phyloP scores from a whole-genome alignment of 2,797 vertebrate species.

The Acridotheres tristis region DNA sequence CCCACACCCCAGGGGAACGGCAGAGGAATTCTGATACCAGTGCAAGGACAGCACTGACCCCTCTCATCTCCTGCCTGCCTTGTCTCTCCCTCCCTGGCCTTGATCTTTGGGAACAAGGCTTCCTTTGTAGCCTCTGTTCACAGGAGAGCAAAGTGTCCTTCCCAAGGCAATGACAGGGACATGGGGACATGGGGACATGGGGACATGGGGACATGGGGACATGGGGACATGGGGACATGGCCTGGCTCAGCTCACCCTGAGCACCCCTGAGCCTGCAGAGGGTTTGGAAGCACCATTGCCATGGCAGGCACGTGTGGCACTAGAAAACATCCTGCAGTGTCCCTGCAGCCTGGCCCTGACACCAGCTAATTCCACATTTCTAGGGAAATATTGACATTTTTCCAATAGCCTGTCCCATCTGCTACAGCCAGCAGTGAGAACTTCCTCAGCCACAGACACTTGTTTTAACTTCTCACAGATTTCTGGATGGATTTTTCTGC shows the following conservation, averaged over 20 bases:
- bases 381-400: not conserved
- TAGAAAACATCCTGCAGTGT: not conserved
- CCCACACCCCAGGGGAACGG: not conserved
- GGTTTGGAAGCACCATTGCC: rapidly evolving
- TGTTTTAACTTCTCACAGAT: not conserved
- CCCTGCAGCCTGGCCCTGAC: not conserved
- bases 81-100: not conserved
- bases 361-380: not conserved
- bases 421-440: not conserved
- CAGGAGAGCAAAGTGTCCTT: not conserved
- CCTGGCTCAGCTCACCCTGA: not conserved
- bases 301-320: not conserved
- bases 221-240: not conserved
- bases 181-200: not conserved
- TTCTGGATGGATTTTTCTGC: not conserved
- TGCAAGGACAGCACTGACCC: not conserved
- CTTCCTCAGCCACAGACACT: not conserved
- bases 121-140: not conserved
- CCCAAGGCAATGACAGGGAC: not conserved
- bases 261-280: not conserved
- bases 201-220: not conserved
- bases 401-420: not conserved
- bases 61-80: not conserved
- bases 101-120: not conserved
- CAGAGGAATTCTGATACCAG: not conserved